phyloP scores from a whole-genome alignment of 2,888 invertebrate genomes.

The Pandemis cinnamomeana region DNA sequence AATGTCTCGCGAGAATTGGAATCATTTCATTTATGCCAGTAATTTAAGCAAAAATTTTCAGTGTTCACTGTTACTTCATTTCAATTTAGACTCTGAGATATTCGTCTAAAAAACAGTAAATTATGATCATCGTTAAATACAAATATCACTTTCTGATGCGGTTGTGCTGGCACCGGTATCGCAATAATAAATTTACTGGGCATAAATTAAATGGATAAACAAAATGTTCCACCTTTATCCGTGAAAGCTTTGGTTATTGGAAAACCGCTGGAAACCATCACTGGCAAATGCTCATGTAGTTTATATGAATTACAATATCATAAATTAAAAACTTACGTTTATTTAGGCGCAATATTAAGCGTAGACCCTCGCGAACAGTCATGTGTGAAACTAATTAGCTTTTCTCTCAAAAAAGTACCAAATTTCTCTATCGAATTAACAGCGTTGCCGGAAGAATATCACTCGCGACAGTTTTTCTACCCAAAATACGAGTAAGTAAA shows the following conservation, averaged over 20 bases:
- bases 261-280: conserved; percentile 35
- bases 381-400: too few species aligned
- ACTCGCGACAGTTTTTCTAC: not conserved
- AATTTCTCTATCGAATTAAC: too few species aligned
- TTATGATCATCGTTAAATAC: conserved; percentile 18
- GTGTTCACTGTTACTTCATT: too few species aligned
- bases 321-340: not conserved
- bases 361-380: too few species aligned
- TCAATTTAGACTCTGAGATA: too few species aligned
- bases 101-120: not conserved
- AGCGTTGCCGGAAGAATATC: not conserved
- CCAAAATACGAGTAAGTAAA: not conserved
- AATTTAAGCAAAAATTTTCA: too few species aligned
- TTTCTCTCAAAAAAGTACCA: too few species aligned
- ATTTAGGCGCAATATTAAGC: not conserved
- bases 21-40: too few species aligned
- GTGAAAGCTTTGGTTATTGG: conserved; percentile 48
- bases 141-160: conserved; percentile 46
- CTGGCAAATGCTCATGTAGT: conserved; percentile 30
- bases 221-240: conserved; percentile 52
- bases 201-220: conserved; percentile 62
- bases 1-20: too few species aligned
- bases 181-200: conserved; percentile 63
- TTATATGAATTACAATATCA: conserved; percentile 2
- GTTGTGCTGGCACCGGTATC: conserved; percentile 58